phyloP scores from a whole-genome alignment of 2,888 invertebrate genomes.

The Hirtodrosophila histrioides region DNA sequence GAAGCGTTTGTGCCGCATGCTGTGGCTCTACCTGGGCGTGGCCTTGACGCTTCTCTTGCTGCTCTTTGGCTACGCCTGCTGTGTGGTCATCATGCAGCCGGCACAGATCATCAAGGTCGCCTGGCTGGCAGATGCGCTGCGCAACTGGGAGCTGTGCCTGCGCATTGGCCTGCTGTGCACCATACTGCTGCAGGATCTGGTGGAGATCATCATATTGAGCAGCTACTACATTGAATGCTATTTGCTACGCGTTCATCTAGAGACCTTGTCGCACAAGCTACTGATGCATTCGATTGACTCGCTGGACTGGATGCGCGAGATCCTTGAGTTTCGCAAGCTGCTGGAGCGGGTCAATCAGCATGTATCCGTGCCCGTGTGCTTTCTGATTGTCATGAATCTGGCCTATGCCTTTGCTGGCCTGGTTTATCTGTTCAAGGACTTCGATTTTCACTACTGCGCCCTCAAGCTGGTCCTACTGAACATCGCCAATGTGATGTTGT shows the following conservation, averaged over 20 bases:
- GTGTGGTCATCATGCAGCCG: constrained; percentile 76
- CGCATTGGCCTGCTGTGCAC: constrained; percentile 87
- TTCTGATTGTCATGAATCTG: constrained; percentile 90
- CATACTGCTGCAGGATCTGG: constrained; percentile 91
- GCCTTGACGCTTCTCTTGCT: constrained; percentile 90
- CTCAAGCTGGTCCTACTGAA: constrained; percentile 88
- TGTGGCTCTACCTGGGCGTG: constrained; percentile 90
- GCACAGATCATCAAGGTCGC: constrained; percentile 67
- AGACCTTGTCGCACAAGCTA: constrained; percentile 89
- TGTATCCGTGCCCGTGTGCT: constrained; percentile 90
- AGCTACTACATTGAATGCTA: constrained; percentile 94
- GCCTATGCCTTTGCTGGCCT: constrained; percentile 89
- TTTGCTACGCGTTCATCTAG: constrained; percentile 89
- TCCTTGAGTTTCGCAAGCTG: constrained; percentile 91
- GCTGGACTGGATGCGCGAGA: constrained; percentile 92
- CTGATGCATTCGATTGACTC: constrained; percentile 90
- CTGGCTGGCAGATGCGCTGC: constrained; percentile 66
- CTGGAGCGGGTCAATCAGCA: constrained; percentile 91
- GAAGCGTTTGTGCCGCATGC: constrained; percentile 88
- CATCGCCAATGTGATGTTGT: constrained; percentile 86
- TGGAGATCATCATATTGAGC: constrained; percentile 92
- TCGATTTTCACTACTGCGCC: constrained; percentile 86
- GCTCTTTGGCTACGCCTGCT: constrained; percentile 87
- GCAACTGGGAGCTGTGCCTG: constrained; percentile 63
- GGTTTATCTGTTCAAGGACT: constrained; percentile 88